phyloP scores from a whole-genome alignment of 2,888 invertebrate genomes.

The Strigamia maritima region DNA sequence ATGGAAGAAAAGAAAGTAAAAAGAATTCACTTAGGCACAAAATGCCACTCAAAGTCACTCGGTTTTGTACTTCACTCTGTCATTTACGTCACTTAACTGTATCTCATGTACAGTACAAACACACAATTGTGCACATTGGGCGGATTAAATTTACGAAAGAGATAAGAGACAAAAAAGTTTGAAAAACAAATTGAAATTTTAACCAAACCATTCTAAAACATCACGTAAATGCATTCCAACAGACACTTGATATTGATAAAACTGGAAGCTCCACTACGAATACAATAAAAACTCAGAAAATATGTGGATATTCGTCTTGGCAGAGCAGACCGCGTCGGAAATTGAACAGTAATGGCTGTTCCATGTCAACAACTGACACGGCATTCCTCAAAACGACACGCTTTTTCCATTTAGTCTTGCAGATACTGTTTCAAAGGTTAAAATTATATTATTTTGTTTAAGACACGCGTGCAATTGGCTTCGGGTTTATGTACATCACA shows the following conservation, averaged over 20 bases:
- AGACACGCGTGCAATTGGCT: not conserved
- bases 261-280: not conserved
- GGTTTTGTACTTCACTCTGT: not conserved
- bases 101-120: not conserved
- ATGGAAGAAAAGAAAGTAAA: not conserved
- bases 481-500: not conserved
- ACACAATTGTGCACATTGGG: not conserved
- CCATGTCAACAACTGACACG: not conserved
- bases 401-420: not conserved
- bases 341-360: not conserved
- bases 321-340: not conserved
- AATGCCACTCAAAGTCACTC: not conserved
- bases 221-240: not conserved
- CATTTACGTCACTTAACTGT: not conserved
- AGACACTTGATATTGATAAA: not conserved
- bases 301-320: not conserved
- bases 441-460: too few relatives aligned
- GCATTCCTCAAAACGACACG: not conserved
- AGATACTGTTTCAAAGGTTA: not conserved
- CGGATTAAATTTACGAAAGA: not conserved
- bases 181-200: not conserved
- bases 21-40: conserved; percentile 11
- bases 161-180: not conserved
- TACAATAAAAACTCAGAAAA: not conserved
- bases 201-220: not conserved